Evolutionary conservation across 30 jellyfish, hydroid and myxozoan genomes (phyloP), one percentile per base, ranked within the genome.

Genomic region (Hydra vulgaris): DNA sequence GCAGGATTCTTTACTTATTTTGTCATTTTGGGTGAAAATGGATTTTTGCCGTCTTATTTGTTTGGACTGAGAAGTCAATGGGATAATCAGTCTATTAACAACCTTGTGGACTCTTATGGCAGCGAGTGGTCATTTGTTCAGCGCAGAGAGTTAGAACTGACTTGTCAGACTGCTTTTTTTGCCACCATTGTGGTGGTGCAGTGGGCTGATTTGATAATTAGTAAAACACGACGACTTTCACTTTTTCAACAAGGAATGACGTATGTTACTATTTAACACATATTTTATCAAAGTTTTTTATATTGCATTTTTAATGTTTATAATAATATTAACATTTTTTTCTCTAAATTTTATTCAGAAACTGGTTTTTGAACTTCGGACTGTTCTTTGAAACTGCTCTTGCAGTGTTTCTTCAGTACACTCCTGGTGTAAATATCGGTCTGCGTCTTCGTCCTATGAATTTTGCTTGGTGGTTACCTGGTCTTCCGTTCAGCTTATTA

Each of bases 91-190:
- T 66, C 79, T 18, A 61, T 18, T 20, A 74, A 83, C 54, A 82
- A 69, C 73, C 85, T 92, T 21, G 21, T 0, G 7, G 98, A 92
- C 95, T 87, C 96, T 56, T 92, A 86, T 61, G 98, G 98, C 53
- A 78, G 84, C 15, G 96, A 92, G 84, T 92, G 98, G 98, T 86
- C 95, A 5, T 94, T 81, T 87, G 76, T 81, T 7, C 94, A 82
- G 56, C 96, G 99, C 66, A 94, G 88, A 21, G 95, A 94, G 25
- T 73, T 94, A 70, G 99, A 94, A 82, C 75, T 84, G 95, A 94
- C 97, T 27, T 94, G 99, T 82, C 99, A 94, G 84, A 94, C 97
- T 17, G 97, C 99, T 18, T 94, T 88, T 87, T 94, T 94, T 77
- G 90, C 90, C 71, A 88, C 99, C 1, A 94, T 88, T 26, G 99